Evolutionary conservation across 64 coral and sea anemone species (phyloP).

Genomic region (Orbicella faveolata): DNA sequence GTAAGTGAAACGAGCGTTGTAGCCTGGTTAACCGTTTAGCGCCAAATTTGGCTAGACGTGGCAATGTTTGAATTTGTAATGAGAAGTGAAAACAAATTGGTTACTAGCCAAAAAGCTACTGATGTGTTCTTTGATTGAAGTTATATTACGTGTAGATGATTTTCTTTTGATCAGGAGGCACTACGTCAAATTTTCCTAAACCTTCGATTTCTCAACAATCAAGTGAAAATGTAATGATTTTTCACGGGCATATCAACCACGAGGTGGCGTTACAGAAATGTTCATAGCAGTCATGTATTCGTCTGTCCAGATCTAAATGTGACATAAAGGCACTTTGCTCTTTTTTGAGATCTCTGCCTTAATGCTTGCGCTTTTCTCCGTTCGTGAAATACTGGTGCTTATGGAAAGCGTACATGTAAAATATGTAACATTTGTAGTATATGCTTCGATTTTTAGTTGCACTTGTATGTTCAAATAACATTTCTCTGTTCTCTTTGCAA

Average conservation of each 20-base stretch:
- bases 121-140: neutral
- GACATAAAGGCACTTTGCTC: neutral
- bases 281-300: neutral
- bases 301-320: neutral
- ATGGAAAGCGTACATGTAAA: neutral
- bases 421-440: neutral
- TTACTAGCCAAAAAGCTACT: conserved; percentile 6
- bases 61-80: conserved; percentile 80
- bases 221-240: neutral
- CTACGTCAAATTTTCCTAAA: neutral
- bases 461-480: neutral
- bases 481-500: neutral
- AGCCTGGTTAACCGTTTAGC: conserved; percentile 31
- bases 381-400: neutral
- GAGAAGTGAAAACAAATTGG: neutral
- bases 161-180: neutral
- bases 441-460: neutral
- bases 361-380: too few relatives aligned
- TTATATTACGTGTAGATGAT: neutral
- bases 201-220: neutral
- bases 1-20: conserved; percentile 53
- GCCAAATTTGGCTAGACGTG: conserved; percentile 39
- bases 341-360: too few relatives aligned
- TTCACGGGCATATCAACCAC: neutral
- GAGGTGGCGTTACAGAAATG: conserved; percentile 15